phyloP scores from a whole-genome alignment of 2,888 invertebrate genomes.

The Drosophila setosimentum region DNA sequence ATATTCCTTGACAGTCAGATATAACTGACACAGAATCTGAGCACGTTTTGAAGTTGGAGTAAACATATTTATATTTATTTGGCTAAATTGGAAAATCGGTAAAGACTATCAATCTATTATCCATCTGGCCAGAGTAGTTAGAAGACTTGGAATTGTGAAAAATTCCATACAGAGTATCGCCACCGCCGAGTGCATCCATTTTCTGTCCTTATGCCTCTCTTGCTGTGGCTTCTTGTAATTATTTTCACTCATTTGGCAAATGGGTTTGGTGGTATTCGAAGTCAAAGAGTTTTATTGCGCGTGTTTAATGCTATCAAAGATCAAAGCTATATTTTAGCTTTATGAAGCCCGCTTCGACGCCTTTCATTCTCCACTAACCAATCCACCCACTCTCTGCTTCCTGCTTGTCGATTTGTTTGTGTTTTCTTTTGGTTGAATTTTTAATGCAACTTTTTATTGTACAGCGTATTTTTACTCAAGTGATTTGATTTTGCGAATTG shows the following conservation, averaged over 20 bases:
- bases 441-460: slow-evolving; percentile 63
- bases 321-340: slow-evolving; percentile 61
- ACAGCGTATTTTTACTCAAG: slow-evolving; percentile 69
- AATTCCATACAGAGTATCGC: not conserved
- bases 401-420: slow-evolving; percentile 29
- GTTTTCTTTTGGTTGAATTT: slow-evolving; percentile 50
- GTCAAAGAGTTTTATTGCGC: slow-evolving; percentile 74
- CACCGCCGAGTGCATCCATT: slow-evolving; percentile 1
- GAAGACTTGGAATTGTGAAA: not conserved
- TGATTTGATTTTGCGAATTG: slow-evolving; percentile 78
- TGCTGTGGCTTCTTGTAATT: slow-evolving; percentile 71
- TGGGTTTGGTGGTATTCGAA: slow-evolving; percentile 57
- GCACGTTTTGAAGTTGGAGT: not conserved
- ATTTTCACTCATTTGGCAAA: slow-evolving; percentile 75
- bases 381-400: slow-evolving; percentile 7
- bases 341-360: slow-evolving; percentile 58
- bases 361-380: slow-evolving; percentile 35
- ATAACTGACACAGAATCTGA: not conserved
- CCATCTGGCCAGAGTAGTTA: not conserved
- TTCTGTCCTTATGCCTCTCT: not conserved
- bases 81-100: not conserved
- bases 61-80: not conserved
- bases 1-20: too few species aligned
- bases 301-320: slow-evolving; percentile 71
- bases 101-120: not conserved